A percentile compares a stretch with the other conserved stretches of the same genome.
Evolutionary conservation across 2,113 vertebrate species (phyloP).

Genomic region (Okapia johnstoni): DNA sequence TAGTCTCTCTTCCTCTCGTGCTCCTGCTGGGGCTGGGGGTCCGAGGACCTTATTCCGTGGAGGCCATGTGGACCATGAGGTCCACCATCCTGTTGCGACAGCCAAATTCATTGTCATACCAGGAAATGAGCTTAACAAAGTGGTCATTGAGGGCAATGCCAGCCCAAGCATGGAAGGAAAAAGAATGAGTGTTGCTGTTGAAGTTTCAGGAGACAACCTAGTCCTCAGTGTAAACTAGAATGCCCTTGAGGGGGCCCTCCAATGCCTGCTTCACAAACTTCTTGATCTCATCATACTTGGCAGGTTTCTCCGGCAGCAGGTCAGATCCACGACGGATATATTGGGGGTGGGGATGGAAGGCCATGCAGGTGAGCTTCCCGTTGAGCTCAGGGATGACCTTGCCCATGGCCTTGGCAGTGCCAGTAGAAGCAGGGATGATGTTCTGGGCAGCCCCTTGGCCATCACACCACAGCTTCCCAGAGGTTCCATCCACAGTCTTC

Average conservation of each 20-base stretch:
- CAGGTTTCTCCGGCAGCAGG: conserved; percentile 92
- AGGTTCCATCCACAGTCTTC: conserved; percentile 96
- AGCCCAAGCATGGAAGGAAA: background rate
- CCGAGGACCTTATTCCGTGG: conserved; percentile 86
- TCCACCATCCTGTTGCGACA: background rate
- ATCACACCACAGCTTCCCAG: conserved; percentile 80
- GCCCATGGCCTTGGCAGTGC: conserved; percentile 95
- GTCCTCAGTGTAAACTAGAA: background rate
- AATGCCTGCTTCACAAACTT: conserved; percentile 92
- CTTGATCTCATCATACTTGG: conserved; percentile 96
- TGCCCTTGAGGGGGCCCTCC: conserved; percentile 85
- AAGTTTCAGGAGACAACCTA: background rate
- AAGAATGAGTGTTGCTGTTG: background rate
- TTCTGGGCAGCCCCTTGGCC: conserved; percentile 90
- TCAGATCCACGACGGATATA: conserved; percentile 95
- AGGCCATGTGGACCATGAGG: conserved; percentile 84
- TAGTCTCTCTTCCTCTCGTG: background rate
- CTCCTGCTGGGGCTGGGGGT: conserved; percentile 58
- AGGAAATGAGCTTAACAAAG: background rate
- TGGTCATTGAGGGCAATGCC: background rate
- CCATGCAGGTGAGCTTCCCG: conserved; percentile 98
- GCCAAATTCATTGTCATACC: background rate
- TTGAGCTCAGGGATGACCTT: conserved; percentile 98
- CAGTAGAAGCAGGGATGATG: conserved; percentile 96
- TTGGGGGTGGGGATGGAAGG: conserved; percentile 96